Evolutionary conservation across 2,113 vertebrate species (phyloP).

Genomic region (Ophthalmolycus amberensis): DNA sequence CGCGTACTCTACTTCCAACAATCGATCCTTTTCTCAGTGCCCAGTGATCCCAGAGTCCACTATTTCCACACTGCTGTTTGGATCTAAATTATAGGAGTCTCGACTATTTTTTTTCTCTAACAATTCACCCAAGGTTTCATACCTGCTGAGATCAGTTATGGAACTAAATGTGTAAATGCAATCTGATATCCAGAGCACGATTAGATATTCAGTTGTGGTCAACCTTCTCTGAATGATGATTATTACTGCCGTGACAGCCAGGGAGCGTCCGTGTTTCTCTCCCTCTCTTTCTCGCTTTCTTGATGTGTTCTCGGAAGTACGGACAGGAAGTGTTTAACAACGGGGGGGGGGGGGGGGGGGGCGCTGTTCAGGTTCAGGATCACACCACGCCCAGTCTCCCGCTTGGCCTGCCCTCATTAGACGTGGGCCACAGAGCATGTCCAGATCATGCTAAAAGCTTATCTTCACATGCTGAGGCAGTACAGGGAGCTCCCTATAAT

Average conservation of each 20-base stretch:
- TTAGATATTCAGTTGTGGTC: not conserved
- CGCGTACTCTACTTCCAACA: slow-evolving; percentile 13
- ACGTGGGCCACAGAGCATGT: slow-evolving; percentile 54
- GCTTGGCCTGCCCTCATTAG: slow-evolving; percentile 60
- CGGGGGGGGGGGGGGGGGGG: too few species aligned
- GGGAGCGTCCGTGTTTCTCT: not conserved
- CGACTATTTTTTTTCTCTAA: not conserved
- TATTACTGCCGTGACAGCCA: slow-evolving; percentile 3
- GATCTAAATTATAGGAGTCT: slow-evolving; percentile 3
- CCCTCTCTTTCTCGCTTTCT: not conserved
- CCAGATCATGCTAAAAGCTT: slow-evolving; percentile 67
- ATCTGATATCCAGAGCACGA: not conserved
- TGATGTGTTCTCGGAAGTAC: not conserved
- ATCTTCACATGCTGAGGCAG: slow-evolving; percentile 54
- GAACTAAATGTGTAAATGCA: not conserved
- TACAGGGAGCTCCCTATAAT: not conserved
- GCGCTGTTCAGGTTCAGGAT: slow-evolving; percentile 11
- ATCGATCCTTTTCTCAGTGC: slow-evolving; percentile 31
- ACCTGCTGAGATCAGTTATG: not conserved
- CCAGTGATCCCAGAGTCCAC: slow-evolving; percentile 13
- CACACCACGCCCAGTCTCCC: slow-evolving; percentile 11
- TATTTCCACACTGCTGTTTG: slow-evolving; percentile 16
- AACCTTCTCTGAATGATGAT: not conserved
- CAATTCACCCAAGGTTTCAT: not conserved
- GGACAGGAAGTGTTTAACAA: slow-evolving; percentile 9